Conservation (phyloP, 2,888 invertebrate species). For the Machimus rusticus region DNA sequence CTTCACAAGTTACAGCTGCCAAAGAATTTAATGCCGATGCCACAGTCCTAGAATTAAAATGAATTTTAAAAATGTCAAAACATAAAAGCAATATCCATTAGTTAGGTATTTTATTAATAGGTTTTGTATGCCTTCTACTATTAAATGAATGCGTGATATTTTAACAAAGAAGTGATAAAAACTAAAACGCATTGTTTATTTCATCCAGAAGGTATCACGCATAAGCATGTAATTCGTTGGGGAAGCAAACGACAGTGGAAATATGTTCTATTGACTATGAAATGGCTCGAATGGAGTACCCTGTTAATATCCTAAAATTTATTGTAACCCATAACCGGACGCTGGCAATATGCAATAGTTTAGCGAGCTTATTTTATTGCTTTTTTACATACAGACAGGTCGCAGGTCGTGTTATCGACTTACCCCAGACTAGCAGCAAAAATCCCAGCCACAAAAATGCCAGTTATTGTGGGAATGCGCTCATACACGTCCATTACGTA, state of each 20-base stretch:
- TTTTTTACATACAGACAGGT: not conserved
- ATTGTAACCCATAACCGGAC: not conserved
- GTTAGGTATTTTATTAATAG: not conserved
- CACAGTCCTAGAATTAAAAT: constrained; percentile 74
- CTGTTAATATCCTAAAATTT: not conserved
- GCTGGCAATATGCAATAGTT: not conserved
- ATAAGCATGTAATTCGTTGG: not conserved
- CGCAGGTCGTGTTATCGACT: constrained; percentile 50
- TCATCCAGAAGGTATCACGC: not conserved
- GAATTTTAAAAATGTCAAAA: constrained; percentile 16
- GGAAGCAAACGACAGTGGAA: not conserved
- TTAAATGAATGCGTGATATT: not conserved
- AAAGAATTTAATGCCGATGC: constrained; percentile 94
- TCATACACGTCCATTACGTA: constrained; percentile 89
- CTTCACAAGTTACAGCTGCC: constrained; percentile 90
- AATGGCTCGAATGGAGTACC: not conserved
- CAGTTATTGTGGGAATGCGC: constrained; percentile 78
- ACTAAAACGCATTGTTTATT: not conserved
- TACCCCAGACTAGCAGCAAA: constrained; percentile 96
- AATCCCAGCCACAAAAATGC: constrained; percentile 94
- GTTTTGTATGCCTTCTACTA: not conserved
- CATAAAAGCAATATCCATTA: not conserved
- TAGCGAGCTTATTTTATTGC: not conserved
- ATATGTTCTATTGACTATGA: not conserved
- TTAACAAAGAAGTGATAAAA: not conserved